Base-by-base conservation (phyloP, 92 coral and sea anemone species). In the Phenganax subtilis region DNA sequence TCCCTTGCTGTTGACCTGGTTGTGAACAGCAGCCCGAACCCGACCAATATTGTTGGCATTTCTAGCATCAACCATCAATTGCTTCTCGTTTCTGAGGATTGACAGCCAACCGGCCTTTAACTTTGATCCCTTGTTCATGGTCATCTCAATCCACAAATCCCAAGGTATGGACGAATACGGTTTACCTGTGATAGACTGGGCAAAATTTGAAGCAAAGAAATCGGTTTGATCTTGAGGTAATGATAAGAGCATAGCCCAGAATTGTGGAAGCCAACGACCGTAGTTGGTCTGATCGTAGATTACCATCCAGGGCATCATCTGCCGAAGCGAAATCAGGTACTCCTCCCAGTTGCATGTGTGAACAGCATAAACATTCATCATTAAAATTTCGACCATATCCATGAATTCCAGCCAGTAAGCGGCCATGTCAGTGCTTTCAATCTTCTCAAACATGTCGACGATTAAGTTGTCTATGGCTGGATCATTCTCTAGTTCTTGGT, bases 151-250 rank as follows among this genome's bases (percentile, higher is more conserved):
- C 81, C 81, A 57, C 62, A 76, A 9, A 30, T 76, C 81, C 63
- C 60, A 57, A 44, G 81, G 63, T 2, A 56, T 57, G 62, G 20
- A 76, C 2, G 67, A 76, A 76, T 76, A 76, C 12, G 81, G 67
- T 6, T 76, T 76, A 53, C 81, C 81, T 29, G 81, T 76, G 12
- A 76, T 76, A 16, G 81, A 76, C 81, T 76, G 81, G 60, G 81
- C 68, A 16, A 76, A 76, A 29, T 57, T 29, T 53, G 63, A 53
- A 55, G 9, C 52, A 11, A 76, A 53, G 69, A 76, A 76, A 9
- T 16, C n/a, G 7, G 68, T 44, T 55, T 76, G 68, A 57, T 55
- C 68, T 10, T 16, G 63, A 55, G 81, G 69, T 53, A 76, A 51
- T 58, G 81, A 53, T n/a, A 10, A 8, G 14, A 76, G 69, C 81